Evolutionary conservation across 2,888 invertebrate species (phyloP).

Genomic region (Timema podura): DNA sequence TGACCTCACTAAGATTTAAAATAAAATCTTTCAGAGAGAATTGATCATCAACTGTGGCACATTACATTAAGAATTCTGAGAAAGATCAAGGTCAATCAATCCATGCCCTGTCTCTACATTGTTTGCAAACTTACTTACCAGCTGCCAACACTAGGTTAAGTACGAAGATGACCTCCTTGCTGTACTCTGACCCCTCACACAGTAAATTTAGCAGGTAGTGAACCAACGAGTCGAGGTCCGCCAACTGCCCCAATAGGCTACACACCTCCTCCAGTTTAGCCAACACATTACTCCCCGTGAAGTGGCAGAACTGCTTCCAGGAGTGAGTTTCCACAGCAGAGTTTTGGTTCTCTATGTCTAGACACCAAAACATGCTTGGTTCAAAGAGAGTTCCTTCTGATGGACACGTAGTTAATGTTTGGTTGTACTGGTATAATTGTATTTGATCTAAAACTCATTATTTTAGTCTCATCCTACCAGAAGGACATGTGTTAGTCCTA

Average conservation of each 20-base stretch:
- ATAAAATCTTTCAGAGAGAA: too few relatives aligned
- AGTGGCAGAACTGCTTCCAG: constrained; percentile 63
- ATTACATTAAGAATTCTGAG: too few relatives aligned
- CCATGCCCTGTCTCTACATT: too few relatives aligned
- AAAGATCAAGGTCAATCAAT: too few relatives aligned
- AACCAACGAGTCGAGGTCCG: constrained; percentile 50
- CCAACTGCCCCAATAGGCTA: constrained; percentile 52
- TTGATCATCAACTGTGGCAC: too few relatives aligned
- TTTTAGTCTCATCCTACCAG: too few relatives aligned
- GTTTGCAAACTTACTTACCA: constrained; percentile 13
- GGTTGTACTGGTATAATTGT: too few relatives aligned
- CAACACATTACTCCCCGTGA: constrained; percentile 49
- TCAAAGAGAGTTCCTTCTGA: too few relatives aligned
- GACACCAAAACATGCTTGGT: background rate
- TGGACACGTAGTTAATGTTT: too few relatives aligned
- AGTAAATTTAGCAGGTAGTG: constrained; percentile 61
- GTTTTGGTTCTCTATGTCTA: background rate
- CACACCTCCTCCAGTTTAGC: constrained; percentile 54
- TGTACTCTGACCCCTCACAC: constrained; percentile 47
- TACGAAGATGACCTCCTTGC: constrained; percentile 58
- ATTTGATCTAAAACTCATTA: too few relatives aligned
- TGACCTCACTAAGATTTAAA: too few relatives aligned
- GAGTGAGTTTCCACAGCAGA: constrained; percentile 33
- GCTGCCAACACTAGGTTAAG: constrained; percentile 54
- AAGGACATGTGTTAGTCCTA: too few relatives aligned